These are phyloP conservation scores for Geotria australis DNA, from an alignment of 2,797 vertebrate genomes.

Conservation along the genomic window DNA sequence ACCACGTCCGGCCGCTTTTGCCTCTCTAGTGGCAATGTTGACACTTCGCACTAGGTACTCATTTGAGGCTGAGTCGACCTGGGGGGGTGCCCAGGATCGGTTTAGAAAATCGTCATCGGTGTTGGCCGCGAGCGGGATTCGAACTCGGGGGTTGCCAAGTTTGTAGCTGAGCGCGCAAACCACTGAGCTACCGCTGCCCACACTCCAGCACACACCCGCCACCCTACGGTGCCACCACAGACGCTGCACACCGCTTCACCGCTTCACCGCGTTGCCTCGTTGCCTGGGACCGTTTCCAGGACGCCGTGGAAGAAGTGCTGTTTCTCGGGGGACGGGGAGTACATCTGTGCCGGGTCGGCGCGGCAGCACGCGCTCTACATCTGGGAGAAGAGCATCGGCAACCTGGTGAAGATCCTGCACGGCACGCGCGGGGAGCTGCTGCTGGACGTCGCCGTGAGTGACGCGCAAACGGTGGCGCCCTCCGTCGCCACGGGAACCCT, in stretches of 20 bases:
- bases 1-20: too few species aligned
- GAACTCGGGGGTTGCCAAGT: too few species aligned
- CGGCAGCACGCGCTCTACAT: constrained; percentile 83
- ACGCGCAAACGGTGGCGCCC: too few species aligned
- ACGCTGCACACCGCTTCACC: not conserved
- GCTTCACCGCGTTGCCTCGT: not conserved
- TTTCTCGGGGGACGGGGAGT: constrained; percentile 84
- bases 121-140: too few species aligned
- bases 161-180: too few species aligned
- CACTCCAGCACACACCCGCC: not conserved
- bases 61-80: too few species aligned
- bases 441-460: constrained; percentile 64
- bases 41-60: too few species aligned
- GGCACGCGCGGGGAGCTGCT: constrained; percentile 75
- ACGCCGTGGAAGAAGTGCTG: constrained; percentile 96
- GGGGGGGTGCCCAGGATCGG: too few species aligned
- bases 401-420: constrained; percentile 83
- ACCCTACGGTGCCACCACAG: not conserved
- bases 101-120: too few species aligned
- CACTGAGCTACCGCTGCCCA: too few species aligned
- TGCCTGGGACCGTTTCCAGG: constrained; percentile 5
- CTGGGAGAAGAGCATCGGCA: constrained; percentile 96
- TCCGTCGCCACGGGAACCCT: too few species aligned
- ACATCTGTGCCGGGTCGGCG: constrained; percentile 80
- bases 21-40: too few species aligned